Evolutionary conservation across 2,888 invertebrate species (phyloP).

Genomic region (Mimachlamys varia): DNA sequence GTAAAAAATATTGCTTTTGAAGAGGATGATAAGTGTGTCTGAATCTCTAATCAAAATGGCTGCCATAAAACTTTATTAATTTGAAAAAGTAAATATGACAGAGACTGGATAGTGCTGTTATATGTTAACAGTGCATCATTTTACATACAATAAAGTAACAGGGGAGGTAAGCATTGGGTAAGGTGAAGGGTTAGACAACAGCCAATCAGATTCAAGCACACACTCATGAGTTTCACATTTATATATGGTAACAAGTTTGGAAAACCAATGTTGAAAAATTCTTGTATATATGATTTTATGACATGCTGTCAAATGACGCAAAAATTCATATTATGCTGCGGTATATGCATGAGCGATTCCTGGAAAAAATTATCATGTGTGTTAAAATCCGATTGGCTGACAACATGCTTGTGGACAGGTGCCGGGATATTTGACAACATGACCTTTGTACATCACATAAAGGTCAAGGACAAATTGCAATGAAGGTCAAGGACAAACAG

Average conservation of each 20-base stretch:
- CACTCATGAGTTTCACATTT: neutral
- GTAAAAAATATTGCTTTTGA: neutral
- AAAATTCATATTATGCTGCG: neutral
- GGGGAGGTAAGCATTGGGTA: constrained; percentile 21
- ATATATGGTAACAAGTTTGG: too few relatives aligned
- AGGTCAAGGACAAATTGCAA: constrained; percentile 19
- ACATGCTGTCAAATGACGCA: neutral
- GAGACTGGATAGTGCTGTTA: neutral
- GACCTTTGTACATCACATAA: neutral
- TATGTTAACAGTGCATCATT: neutral
- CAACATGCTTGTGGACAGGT: constrained; percentile 31
- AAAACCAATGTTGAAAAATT: neutral
- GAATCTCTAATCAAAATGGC: constrained; percentile 4
- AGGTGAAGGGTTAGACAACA: constrained; percentile 25
- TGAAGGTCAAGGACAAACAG: constrained; percentile 10
- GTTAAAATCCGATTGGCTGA: neutral
- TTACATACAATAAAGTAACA: too few relatives aligned
- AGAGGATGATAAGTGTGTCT: neutral
- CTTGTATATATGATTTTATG: neutral
- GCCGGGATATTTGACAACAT: neutral
- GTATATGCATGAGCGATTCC: neutral
- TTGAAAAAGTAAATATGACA: neutral
- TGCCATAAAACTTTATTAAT: neutral
- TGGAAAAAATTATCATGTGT: neutral
- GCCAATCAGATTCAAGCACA: constrained; percentile 17